Base-by-base conservation (phyloP, 1,140 invertebrate genomes). In the Orchesella cincta region DNA sequence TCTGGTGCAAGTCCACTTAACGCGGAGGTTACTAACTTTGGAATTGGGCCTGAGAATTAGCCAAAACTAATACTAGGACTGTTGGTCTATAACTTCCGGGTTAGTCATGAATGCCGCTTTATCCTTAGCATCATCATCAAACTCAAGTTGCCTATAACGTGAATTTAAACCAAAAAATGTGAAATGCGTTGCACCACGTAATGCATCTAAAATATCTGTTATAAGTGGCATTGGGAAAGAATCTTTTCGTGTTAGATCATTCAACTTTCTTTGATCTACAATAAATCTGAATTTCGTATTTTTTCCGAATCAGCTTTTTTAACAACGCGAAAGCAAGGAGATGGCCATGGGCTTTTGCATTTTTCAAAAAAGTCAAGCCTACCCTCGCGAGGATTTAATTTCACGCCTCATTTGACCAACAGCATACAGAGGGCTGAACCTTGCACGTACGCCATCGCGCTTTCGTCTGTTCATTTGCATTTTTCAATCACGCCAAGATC, bases 151-250 rank as follows among this genome's bases (percentile, higher is more conserved):
- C 26, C 46, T 64, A 35, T 75, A 82, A 1, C 77, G 79, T 29
- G 81, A 33, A 28, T 80, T 78, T 20, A 85, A 71, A 77, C 88
- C 87, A 1, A 87, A 26, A 0, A 82, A 83, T 0, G 83, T 83
- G 71, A 87, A 86, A 54, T 74, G 83, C 28, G 72, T 83, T 8
- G 81, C 78, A 8, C 80, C 78, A 54, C 82, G 78, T 0, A 85
- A 78, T 2, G 76, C 75, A 33, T 86, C 82, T 5, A 89, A 80
- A 14, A 85, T 74, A 29, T 87, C 86, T 64, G 87, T 86, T 5
- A 88, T 85, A 29, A 83, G 74, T 1, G 86, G 86, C 18, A 88
- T 80, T 1, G 87, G 86, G 77, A 84, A 88, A 0, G 80, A 74
- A 70, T 86, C 84, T 29, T 64, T 64, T 23, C 23, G 5, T 5